A percentile compares a stretch with the other conserved stretches of the same genome.
Evolutionary conservation across 2,113 vertebrate genomes (phyloP).

Genomic region (Clinocottus analis): DNA sequence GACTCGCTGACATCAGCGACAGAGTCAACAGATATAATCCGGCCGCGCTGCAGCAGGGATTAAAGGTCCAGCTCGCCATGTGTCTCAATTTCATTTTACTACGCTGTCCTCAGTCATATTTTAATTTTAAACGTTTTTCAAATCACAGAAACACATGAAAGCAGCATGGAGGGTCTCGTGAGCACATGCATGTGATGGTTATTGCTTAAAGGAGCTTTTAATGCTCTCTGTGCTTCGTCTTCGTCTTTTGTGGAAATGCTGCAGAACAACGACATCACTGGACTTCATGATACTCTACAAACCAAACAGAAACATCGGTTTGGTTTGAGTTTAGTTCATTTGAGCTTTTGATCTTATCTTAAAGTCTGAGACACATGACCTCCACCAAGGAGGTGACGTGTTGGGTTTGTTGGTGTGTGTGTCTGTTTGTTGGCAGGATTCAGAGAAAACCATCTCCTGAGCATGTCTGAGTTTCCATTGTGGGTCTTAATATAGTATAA

Average conservation of each 20-base stretch:
- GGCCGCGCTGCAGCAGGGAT: slow-evolving; percentile 33
- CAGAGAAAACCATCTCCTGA: background rate
- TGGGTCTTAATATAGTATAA: background rate
- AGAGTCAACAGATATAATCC: slow-evolving; percentile 57
- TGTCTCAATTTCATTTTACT: slow-evolving; percentile 46
- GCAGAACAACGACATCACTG: background rate
- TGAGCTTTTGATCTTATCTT: slow-evolving; percentile 1
- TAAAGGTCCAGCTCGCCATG: slow-evolving; percentile 29
- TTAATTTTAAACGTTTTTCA: slow-evolving; percentile 28
- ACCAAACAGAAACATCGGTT: slow-evolving; percentile 1
- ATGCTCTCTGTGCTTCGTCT: slow-evolving; percentile 1
- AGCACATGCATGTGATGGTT: slow-evolving; percentile 18
- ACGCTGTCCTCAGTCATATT: slow-evolving; percentile 21
- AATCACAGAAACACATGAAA: slow-evolving; percentile 19
- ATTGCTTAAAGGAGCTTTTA: slow-evolving; percentile 32
- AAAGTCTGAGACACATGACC: background rate
- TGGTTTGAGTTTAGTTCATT: slow-evolving; percentile 14
- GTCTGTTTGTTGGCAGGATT: background rate
- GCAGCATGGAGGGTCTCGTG: slow-evolving; percentile 10
- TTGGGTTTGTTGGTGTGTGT: slow-evolving; percentile 4
- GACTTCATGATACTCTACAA: background rate
- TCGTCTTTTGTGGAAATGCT: slow-evolving; percentile 10
- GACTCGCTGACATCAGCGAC: slow-evolving; percentile 36
- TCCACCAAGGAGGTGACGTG: background rate
- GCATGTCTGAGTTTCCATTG: background rate